These are phyloP conservation scores for Cosmia trapezina DNA, from an alignment of 2,888 invertebrate species.

Conservation along the genomic window DNA sequence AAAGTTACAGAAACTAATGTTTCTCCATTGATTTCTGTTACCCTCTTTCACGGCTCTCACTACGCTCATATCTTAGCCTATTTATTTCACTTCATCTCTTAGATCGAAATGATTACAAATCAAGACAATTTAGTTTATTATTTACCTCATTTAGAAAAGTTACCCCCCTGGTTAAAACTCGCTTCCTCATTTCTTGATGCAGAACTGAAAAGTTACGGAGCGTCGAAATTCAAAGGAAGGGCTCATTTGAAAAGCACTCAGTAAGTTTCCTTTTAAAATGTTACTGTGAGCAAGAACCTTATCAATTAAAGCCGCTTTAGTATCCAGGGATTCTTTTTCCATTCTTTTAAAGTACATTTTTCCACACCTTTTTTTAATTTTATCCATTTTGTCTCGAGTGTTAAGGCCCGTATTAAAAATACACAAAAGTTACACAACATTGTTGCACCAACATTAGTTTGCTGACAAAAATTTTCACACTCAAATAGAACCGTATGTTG, in stretches of 20 bases:
- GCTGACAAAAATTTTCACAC: not conserved
- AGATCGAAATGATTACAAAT: not conserved
- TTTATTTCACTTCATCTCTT: not conserved
- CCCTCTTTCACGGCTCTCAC: not conserved
- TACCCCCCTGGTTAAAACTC: not conserved
- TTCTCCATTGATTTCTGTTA: not conserved
- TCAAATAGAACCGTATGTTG: not conserved
- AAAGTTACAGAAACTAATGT: not conserved
- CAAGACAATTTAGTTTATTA: not conserved
- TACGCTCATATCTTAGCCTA: not conserved
- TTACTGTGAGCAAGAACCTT: constrained; percentile 13
- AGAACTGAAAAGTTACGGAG: constrained; percentile 22
- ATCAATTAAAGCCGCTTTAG: constrained; percentile 3
- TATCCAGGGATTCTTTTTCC: not conserved
- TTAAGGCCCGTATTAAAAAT: not conserved
- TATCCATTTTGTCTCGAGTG: not conserved
- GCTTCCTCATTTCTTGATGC: constrained; percentile 22
- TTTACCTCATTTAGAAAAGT: not conserved
- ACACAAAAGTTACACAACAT: not conserved
- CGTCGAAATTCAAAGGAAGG: constrained; percentile 22
- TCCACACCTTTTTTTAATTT: not conserved
- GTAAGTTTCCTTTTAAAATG: constrained; percentile 7
- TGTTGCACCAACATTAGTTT: not conserved
- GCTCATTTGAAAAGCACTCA: constrained; percentile 1
- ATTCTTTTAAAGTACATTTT: not conserved